Evolutionary conservation across 2,797 vertebrate genomes (phyloP), one percentile per base, ranked within the genome.

Genomic region (Chelidonichthys spinosus): DNA sequence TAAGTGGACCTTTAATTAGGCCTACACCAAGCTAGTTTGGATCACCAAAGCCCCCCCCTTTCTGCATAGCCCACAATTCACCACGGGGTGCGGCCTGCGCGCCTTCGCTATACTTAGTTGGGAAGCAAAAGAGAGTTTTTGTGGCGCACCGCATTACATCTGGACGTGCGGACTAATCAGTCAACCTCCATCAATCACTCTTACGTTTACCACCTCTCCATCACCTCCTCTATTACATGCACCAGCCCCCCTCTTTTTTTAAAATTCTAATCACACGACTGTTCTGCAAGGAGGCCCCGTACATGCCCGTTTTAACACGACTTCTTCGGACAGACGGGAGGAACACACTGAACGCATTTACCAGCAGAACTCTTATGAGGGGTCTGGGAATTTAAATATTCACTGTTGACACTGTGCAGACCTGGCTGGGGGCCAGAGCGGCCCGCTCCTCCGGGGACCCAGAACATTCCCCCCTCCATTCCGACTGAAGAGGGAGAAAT

Each of bases 351-450:
- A 95, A 96, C 95, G 95, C 97, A 96, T 97, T 98, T 97, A 97
- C 95, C 96, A 96, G 96, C 95, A 96, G 94, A 95, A 94, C 95
- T 95, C 96, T 97, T 97, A 97, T 96, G 97, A 96, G 96, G 93
- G 96, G 94, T 97, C 96, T 97, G 96, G 96, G 97, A 97, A 97
- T 99, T 98, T 96, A 96, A 97, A 98, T 98, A 97, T 97, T 97
- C 96, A 95, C 94, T 97, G 96, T 96, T 97, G 97, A 98, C 96
- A 96, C 96, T 97, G 95, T 95, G 95, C 95, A 97, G 96, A 94
- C 89, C 93, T 97, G 97, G 96, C 95, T 0, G 66, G 44, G 79
- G 94, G 95, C 96, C 97, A 97, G 89, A 90, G 86, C 76, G 78
- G 11, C 81, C 82, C 68, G 74, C 75, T 92, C 90, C 96, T 95